These are phyloP conservation scores for Athripsodes cinereus DNA, from an alignment of 2,888 invertebrate genomes.

Conservation along the genomic window DNA sequence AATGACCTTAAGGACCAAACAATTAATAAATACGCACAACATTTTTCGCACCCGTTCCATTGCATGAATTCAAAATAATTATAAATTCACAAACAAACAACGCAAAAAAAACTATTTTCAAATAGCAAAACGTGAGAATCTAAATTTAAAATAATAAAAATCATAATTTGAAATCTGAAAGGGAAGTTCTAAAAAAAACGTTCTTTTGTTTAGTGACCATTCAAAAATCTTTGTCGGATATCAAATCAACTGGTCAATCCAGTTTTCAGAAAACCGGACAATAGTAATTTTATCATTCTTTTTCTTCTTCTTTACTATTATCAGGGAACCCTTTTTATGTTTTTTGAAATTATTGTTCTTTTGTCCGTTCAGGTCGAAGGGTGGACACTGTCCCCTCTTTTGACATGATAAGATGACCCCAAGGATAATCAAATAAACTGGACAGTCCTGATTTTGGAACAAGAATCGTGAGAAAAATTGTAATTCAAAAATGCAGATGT, in stretches of 20 bases:
- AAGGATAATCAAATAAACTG: no score
- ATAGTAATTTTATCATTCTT: constrained; percentile 2
- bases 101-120: no score
- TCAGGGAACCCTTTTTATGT: not conserved
- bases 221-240: constrained; percentile 12
- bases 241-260: constrained; percentile 25
- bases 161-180: no score
- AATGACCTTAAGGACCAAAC: no score
- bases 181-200: no score
- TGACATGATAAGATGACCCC: constrained; percentile 28
- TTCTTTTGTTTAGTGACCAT: constrained; percentile 22
- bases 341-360: not conserved
- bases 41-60: not conserved
- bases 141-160: no score
- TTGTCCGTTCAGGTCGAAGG: constrained; percentile 13
- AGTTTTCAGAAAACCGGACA: constrained; percentile 12
- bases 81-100: not conserved
- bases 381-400: constrained; percentile 12
- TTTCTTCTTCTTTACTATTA: not conserved
- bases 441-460: constrained; percentile 22
- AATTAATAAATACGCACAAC: no score
- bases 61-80: not conserved
- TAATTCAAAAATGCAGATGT: no score
- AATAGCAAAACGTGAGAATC: no score
- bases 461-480: constrained; percentile 22